These are phyloP conservation scores for Drosophila ohnishii DNA, from an alignment of 1,140 invertebrate genomes.

Conservation along the genomic window DNA sequence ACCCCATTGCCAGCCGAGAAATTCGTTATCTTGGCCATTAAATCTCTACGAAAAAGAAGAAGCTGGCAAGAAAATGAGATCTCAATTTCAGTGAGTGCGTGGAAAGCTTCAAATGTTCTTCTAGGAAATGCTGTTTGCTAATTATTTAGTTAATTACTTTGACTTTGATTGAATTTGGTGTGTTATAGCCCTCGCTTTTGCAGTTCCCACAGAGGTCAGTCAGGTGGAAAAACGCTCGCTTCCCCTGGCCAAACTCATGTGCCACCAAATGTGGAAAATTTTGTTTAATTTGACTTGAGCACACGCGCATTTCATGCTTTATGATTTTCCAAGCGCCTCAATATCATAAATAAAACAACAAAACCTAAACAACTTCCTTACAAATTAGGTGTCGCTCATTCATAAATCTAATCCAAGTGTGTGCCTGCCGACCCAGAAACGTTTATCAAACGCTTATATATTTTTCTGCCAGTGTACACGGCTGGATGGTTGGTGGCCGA, in stretches of 20 bases:
- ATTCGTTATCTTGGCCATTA: constrained; percentile 51
- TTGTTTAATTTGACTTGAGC: constrained; percentile 56
- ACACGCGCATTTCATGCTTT: constrained; percentile 67
- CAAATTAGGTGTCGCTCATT: constrained; percentile 17
- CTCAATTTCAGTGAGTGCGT: constrained; percentile 50
- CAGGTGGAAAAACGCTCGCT: constrained; percentile 65
- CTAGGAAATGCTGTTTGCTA: constrained; percentile 10
- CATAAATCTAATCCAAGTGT: constrained; percentile 57
- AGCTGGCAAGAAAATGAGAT: constrained; percentile 26
- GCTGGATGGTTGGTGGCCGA: constrained; percentile 3
- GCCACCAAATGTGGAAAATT: constrained; percentile 45
- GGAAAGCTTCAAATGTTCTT: constrained; percentile 52
- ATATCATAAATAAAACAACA: constrained; percentile 68
- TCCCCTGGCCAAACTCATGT: constrained; percentile 48
- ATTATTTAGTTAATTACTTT: constrained; percentile 4
- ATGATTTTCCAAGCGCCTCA: constrained; percentile 61
- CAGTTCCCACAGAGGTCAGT: constrained; percentile 66
- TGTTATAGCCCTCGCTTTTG: neutral
- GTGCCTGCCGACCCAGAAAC: constrained; percentile 70
- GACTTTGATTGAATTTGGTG: constrained; percentile 13
- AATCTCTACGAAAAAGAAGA: constrained; percentile 45
- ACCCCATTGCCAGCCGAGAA: constrained; percentile 57
- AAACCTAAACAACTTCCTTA: constrained; percentile 28
- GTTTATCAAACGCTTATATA: constrained; percentile 11
- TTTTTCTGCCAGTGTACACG: constrained; percentile 47